Base-by-base conservation (phyloP, 1,140 invertebrate genomes). In the Ganaspis sp. region DNA sequence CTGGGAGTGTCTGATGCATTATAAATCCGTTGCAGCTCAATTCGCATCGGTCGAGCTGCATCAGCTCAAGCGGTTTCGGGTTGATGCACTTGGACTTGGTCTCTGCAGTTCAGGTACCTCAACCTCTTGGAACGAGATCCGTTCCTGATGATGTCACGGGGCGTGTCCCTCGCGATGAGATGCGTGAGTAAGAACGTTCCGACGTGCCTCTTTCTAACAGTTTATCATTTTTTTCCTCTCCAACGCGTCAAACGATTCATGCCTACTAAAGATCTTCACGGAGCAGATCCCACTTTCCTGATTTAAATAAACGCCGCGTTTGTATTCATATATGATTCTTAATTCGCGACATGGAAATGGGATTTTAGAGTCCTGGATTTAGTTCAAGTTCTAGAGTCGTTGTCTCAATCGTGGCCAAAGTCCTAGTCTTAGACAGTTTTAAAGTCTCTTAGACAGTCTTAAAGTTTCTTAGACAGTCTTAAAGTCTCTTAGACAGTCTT, bases 1-100 rank as follows among this genome's bases (percentile, higher is more conserved):
- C 54, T 15, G 54, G 54, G 26, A 64, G 54, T 64, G 26, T 64
- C 26, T 11, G 54, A 64, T 64, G 54, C 54, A 64, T 64, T 64
- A 64, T 64, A 81, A 81, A 76, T 76, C 80, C 77, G 77, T 76
- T 78, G 80, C 80, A 77, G 80, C 77, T 81, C 80, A 81, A 81
- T 78, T 81, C 74, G 78, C 74, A 38, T 77, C 73, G 54, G 70
- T 29, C 38, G 73, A 80, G 37, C 69, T 40, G 69, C 75, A 53
- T 54, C 69, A 69, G 19, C 73, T 49, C 38, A 75, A 53, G 54
- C 74, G 34, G 72, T 75, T 78, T 74, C 73, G 77, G 80, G 80
- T 80, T 83, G 78, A 81, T 81, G 80, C 82, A 81, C 82, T 78
- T 77, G 72, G 74, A 78, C 77, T 78, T 58, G 38, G 78, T 72